Percentiles rank a stretch among this genome's conserved stretches.
These are phyloP conservation scores for Cynocephalus volans DNA, from an alignment of 2,113 vertebrate species.

Conservation along the genomic window DNA sequence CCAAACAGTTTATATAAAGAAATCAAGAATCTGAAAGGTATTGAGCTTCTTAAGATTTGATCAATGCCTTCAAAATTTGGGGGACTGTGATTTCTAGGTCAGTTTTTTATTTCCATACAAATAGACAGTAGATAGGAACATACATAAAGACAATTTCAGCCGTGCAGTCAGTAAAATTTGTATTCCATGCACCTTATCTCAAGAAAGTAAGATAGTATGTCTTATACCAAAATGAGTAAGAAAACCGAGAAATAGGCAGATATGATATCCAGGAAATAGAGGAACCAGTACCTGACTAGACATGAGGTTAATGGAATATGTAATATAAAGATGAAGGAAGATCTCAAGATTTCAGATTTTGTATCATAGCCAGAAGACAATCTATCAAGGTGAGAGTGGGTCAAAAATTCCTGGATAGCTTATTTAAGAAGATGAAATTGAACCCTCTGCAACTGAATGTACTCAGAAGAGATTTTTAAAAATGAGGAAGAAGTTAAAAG, in stretches of 20 bases:
- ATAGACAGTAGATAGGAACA: background rate
- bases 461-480: background rate
- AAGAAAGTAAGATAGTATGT: background rate
- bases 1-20: background rate
- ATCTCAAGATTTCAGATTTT: background rate
- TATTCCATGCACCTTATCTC: background rate
- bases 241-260: background rate
- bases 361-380: background rate
- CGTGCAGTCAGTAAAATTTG: background rate
- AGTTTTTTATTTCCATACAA: background rate
- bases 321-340: background rate
- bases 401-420: background rate
- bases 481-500: background rate
- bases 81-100: background rate
- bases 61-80: background rate
- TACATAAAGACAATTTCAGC: background rate
- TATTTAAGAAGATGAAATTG: background rate
- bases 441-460: background rate
- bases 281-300: background rate
- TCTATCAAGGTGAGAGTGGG: background rate
- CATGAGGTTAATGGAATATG: background rate
- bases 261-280: background rate
- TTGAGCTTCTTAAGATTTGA: background rate
- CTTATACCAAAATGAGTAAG: background rate
- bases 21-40: background rate